Evolutionary conservation across 1,140 invertebrate genomes (phyloP).

Genomic region (Anastrepha ludens): DNA sequence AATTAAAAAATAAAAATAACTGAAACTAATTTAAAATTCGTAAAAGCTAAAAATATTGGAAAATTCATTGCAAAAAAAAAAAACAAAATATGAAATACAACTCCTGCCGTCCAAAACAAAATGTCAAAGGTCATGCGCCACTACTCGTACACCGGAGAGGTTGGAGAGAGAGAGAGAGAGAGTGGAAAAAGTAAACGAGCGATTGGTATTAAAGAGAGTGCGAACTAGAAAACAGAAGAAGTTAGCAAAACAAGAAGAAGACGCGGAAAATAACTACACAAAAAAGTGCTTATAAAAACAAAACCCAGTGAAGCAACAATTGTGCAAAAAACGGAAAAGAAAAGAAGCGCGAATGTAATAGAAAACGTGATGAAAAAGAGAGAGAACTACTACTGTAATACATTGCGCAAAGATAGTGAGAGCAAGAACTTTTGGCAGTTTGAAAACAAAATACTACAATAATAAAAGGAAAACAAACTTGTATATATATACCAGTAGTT

Average conservation of each 20-base stretch:
- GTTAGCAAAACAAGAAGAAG: neutral
- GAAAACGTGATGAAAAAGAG: neutral
- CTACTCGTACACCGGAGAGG: neutral
- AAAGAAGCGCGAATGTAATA: neutral
- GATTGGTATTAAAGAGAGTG: too few species aligned
- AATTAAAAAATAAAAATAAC: neutral
- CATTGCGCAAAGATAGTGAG: neutral
- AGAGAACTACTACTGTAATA: neutral
- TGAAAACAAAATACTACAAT: neutral
- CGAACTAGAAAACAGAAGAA: neutral
- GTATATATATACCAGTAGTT: neutral
- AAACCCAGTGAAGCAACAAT: conserved; percentile 34
- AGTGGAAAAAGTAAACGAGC: neutral
- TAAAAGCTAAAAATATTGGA: neutral
- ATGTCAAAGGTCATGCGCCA: conserved; percentile 25
- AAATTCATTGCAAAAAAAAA: neutral
- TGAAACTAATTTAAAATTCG: neutral
- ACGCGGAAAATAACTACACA: neutral
- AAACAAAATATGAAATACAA: neutral
- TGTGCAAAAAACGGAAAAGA: conserved; percentile 10
- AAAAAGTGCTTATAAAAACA: neutral
- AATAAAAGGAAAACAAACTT: neutral
- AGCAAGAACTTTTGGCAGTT: neutral
- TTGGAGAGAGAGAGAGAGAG: neutral
- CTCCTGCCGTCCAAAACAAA: conserved; percentile 14